Percentiles rank a stretch among this genome's conserved stretches.
Conservation (phyloP, 2,113 vertebrate species). For the Rutilus rutilus region DNA sequence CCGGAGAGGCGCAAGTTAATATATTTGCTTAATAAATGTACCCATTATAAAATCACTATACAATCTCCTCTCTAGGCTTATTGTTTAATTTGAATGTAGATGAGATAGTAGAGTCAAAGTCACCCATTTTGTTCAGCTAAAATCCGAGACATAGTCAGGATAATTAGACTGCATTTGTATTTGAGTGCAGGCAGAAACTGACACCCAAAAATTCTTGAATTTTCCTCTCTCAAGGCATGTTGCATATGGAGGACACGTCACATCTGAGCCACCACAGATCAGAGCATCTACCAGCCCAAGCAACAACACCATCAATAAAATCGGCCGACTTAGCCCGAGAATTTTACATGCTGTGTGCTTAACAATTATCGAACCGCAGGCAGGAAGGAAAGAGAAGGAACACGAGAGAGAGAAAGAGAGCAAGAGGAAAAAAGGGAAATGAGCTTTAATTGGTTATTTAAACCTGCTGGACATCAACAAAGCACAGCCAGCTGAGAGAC, state of each 20-base stretch:
- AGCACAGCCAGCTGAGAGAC: constrained; percentile 62
- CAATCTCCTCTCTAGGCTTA: neutral
- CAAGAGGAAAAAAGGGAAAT: constrained; percentile 37
- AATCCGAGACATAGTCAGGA: neutral
- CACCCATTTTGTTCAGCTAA: constrained; percentile 16
- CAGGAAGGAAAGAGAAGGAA: constrained; percentile 13
- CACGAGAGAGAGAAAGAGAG: neutral
- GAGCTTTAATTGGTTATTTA: constrained; percentile 78
- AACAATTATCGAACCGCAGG: constrained; percentile 69
- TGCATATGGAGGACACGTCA: constrained; percentile 1
- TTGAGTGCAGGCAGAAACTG: neutral
- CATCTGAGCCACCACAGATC: constrained; percentile 26
- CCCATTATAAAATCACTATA: constrained; percentile 4
- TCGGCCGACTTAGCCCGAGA: constrained; percentile 60
- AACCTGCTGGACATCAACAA: constrained; percentile 76
- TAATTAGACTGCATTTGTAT: constrained; percentile 2
- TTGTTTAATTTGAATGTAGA: constrained; percentile 9
- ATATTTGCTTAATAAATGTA: neutral
- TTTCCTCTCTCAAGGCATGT: neutral
- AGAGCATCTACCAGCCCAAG: constrained; percentile 6
- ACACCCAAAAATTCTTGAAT: neutral
- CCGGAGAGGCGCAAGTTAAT: neutral
- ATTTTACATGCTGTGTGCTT: constrained; percentile 69
- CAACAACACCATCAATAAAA: constrained; percentile 43
- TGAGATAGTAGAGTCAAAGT: constrained; percentile 7